Evolutionary conservation across 2,113 vertebrate genomes (phyloP).

Genomic region (Ascaphus truei): DNA sequence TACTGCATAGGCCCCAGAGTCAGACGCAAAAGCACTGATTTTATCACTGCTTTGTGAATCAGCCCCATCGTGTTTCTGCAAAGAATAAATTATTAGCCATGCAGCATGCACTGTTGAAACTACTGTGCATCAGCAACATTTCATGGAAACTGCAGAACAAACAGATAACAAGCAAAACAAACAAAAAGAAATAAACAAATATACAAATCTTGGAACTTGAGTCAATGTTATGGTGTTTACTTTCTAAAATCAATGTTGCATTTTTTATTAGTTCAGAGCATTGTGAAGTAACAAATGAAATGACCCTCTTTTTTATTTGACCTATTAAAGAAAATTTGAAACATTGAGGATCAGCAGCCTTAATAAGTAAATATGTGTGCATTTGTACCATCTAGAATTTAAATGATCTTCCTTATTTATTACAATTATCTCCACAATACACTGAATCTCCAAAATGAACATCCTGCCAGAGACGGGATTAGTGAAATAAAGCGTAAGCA

Average conservation of each 20-base stretch:
- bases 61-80: no score
- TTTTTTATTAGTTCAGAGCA: conserved; percentile 44
- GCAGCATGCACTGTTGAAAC: conserved; percentile 58
- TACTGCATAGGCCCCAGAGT: no score
- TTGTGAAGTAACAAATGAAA: conserved; percentile 28
- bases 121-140: conserved; percentile 57
- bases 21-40: no score
- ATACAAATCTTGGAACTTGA: conserved; percentile 29
- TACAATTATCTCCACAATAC: conserved; percentile 38
- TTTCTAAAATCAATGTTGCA: conserved; percentile 30
- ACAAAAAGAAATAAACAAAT: conserved; percentile 41
- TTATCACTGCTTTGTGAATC: no score
- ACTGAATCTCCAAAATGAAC: conserved; percentile 45
- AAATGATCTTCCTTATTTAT: conserved; percentile 34
- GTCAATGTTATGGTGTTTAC: conserved; percentile 10
- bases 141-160: conserved; percentile 47
- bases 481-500: conserved; percentile 40
- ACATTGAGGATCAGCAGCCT: conserved; percentile 23
- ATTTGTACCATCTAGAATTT: conserved; percentile 29
- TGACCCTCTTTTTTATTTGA: conserved; percentile 18
- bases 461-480: conserved; percentile 55
- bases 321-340: not conserved
- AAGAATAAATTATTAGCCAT: conserved; percentile 53
- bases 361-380: conserved; percentile 17
- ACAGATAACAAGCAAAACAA: conserved; percentile 39